Percentiles rank a stretch among this genome's conserved stretches.
phyloP scores from a whole-genome alignment of 2,113 vertebrate species.

The Tinamus guttatus region DNA sequence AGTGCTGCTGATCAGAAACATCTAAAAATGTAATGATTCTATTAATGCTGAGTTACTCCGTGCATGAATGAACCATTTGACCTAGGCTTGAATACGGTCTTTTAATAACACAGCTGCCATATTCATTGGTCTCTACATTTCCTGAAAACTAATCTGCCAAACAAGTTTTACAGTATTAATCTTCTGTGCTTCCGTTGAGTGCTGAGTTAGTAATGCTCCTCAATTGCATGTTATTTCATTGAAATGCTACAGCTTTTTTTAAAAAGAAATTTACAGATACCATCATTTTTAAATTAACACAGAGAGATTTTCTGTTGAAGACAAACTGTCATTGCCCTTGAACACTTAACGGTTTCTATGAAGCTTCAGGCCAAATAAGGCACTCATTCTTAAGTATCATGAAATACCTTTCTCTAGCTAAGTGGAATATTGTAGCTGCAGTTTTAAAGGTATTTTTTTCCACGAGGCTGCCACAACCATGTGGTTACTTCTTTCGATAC shows the following conservation, averaged over 20 bases:
- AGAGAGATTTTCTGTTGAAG: background rate
- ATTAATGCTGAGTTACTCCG: constrained; percentile 66
- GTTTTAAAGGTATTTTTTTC: background rate
- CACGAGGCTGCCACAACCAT: background rate
- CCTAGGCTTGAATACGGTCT: constrained; percentile 39
- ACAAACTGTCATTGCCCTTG: background rate
- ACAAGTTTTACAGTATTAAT: constrained; percentile 46
- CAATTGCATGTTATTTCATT: background rate
- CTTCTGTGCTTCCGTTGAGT: constrained; percentile 40
- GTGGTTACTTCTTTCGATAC: background rate
- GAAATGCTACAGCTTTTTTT: background rate
- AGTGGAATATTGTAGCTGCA: rapidly evolving
- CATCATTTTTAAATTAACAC: background rate
- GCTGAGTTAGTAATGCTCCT: constrained; percentile 43
- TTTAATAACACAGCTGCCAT: constrained; percentile 74
- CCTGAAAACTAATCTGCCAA: constrained; percentile 74
- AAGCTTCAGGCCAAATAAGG: background rate
- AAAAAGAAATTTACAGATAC: background rate
- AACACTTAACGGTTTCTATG: background rate
- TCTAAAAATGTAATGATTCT: constrained; percentile 55
- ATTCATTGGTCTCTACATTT: constrained; percentile 57
- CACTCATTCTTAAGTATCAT: background rate
- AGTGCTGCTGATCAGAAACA: background rate
- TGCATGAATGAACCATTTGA: constrained; percentile 70
- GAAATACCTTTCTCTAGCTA: background rate